Evolutionary conservation across 64 coral and sea anemone species (phyloP).

Genomic region (Dendrophyllia cribrosa): DNA sequence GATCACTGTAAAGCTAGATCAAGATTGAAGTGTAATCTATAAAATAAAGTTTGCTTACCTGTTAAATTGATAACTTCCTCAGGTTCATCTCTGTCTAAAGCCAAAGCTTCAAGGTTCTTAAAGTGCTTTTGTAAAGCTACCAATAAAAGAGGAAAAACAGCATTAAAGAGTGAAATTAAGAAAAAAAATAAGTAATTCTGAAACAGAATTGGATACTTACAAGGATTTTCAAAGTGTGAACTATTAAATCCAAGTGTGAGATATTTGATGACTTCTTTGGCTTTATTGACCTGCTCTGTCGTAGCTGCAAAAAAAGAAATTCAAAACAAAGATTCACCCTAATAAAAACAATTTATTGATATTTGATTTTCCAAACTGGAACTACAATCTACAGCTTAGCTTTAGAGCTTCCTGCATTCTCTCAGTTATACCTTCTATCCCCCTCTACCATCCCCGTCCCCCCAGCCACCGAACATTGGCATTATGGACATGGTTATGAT

Average conservation of each 20-base stretch:
- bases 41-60: constrained; percentile 34
- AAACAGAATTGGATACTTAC: constrained; percentile 54
- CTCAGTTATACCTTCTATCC: no score
- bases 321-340: neutral
- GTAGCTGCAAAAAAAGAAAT: constrained; percentile 69
- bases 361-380: no score
- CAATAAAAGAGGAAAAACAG: neutral
- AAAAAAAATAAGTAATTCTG: neutral
- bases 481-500: no score
- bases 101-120: constrained; percentile 89
- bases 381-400: no score
- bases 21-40: no score
- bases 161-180: neutral
- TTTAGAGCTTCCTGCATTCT: no score
- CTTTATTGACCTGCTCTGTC: constrained; percentile 89
- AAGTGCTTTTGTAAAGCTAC: constrained; percentile 97
- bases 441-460: no score
- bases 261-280: constrained; percentile 93
- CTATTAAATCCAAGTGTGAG: constrained; percentile 77
- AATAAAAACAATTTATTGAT: no score
- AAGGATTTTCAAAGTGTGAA: constrained; percentile 94
- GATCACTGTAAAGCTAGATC: no score
- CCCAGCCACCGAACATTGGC: no score
- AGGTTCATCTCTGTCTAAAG: constrained; percentile 88
- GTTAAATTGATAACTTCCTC: constrained; percentile 88